Evolutionary conservation across 92 coral and sea anemone species (phyloP).

Genomic region (Parazoanthus atlanticus): DNA sequence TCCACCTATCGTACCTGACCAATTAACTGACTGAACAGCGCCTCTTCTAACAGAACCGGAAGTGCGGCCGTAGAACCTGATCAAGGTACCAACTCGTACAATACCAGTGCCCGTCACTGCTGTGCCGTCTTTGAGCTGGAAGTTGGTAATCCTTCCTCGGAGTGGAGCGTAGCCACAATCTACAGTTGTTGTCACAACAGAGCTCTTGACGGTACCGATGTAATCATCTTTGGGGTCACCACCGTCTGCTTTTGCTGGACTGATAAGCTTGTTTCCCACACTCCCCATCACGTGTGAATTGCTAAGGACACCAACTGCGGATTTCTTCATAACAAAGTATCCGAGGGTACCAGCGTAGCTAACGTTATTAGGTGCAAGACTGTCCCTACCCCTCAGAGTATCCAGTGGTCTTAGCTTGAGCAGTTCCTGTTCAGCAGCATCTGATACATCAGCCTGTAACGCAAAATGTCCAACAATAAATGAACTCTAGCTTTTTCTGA

Average conservation of each 20-base stretch:
- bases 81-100: constrained; percentile 25
- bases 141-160: background rate
- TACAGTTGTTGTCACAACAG: constrained; percentile 33
- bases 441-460: too few species aligned
- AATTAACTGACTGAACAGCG: constrained; percentile 24
- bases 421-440: too few species aligned
- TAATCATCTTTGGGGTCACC: constrained; percentile 20
- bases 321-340: background rate
- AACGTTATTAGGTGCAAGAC: constrained; percentile 13
- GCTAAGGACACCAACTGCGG: background rate
- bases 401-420: constrained; percentile 19
- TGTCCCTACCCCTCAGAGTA: constrained; percentile 46
- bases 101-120: constrained; percentile 21
- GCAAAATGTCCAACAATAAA: too few species aligned
- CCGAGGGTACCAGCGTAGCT: constrained; percentile 30
- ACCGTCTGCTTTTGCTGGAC: constrained; percentile 39
- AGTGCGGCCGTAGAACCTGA: constrained; percentile 42
- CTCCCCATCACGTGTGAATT: constrained; percentile 25
- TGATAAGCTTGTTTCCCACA: constrained; percentile 21
- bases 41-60: constrained; percentile 15
- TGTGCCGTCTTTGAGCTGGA: constrained; percentile 25
- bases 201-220: constrained; percentile 30
- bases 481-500: too few species aligned
- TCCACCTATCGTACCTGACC: constrained; percentile 27
- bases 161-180: background rate